phyloP scores from a whole-genome alignment of 1,140 invertebrate genomes.

The Pseudachorutes palmiensis region DNA sequence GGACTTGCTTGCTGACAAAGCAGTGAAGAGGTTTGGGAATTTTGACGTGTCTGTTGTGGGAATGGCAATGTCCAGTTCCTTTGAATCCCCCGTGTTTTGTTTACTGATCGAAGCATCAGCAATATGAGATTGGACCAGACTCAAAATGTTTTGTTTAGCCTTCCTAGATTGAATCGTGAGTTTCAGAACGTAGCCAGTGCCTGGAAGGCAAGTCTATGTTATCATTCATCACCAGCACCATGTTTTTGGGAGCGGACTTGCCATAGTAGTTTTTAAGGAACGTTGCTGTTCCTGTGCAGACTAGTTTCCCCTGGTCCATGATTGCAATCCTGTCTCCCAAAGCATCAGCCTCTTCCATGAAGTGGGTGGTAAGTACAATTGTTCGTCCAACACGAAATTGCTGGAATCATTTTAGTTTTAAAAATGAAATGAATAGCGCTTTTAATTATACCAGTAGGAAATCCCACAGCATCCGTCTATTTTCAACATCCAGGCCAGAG shows the following conservation, averaged over 20 bases:
- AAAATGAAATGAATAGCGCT: too few relatives aligned
- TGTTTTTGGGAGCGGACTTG: neutral
- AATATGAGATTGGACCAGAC: conserved; percentile 25
- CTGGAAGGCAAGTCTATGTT: neutral
- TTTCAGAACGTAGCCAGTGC: conserved; percentile 31
- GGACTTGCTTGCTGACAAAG: conserved; percentile 20
- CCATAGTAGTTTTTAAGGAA: conserved; percentile 52
- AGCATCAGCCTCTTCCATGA: conserved; percentile 82
- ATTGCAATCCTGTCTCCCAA: conserved; percentile 53
- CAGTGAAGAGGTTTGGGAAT: conserved; percentile 33
- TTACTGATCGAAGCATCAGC: conserved; percentile 25
- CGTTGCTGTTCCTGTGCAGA: conserved; percentile 48
- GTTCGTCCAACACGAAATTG: conserved; percentile 56
- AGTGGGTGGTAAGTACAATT: conserved; percentile 89
- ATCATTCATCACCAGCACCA: neutral
- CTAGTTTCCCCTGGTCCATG: conserved; percentile 49
- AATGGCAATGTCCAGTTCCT: conserved; percentile 25
- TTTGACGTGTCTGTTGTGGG: conserved; percentile 18
- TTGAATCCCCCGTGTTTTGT: conserved; percentile 1
- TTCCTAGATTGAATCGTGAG: conserved; percentile 9
- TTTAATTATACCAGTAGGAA: conserved; percentile 42
- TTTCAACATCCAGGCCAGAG: conserved; percentile 55
- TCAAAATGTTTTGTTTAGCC: conserved; percentile 1
- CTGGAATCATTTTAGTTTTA: too few relatives aligned
- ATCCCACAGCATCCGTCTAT: conserved; percentile 52